These are phyloP conservation scores for Phoebastria nigripes DNA, from an alignment of 2,797 vertebrate genomes.

Conservation along the genomic window DNA sequence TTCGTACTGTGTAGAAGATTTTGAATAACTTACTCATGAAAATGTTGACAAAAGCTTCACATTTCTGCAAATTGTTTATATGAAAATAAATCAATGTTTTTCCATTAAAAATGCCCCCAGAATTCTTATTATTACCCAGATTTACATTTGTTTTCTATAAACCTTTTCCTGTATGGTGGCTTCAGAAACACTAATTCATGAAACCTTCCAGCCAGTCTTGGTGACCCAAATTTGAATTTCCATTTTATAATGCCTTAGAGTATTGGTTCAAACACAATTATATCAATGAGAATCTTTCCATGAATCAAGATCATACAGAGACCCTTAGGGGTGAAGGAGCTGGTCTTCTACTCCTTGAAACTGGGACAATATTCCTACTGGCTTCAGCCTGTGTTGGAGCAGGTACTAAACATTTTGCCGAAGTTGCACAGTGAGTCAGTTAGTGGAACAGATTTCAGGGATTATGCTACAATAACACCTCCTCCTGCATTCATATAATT, in stretches of 20 bases:
- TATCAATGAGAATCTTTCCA: neutral
- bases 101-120: neutral
- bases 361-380: neutral
- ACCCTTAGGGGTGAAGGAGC: neutral
- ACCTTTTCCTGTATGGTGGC: neutral
- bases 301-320: neutral
- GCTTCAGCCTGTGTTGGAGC: neutral
- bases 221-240: neutral
- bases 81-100: neutral
- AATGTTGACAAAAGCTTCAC: neutral
- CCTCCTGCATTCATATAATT: neutral
- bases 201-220: neutral
- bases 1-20: neutral
- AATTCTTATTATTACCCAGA: neutral
- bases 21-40: neutral
- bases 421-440: neutral
- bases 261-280: neutral
- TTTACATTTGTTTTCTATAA: constrained; percentile 15
- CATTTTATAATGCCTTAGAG: neutral
- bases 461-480: neutral
- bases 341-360: neutral
- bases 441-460: neutral
- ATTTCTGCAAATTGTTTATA: neutral
- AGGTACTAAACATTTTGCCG: neutral
- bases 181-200: neutral